Evolutionary conservation across 64 coral and sea anemone species (phyloP), one percentile per base, ranked within the genome.

Genomic region (Pachyseris speciosa): DNA sequence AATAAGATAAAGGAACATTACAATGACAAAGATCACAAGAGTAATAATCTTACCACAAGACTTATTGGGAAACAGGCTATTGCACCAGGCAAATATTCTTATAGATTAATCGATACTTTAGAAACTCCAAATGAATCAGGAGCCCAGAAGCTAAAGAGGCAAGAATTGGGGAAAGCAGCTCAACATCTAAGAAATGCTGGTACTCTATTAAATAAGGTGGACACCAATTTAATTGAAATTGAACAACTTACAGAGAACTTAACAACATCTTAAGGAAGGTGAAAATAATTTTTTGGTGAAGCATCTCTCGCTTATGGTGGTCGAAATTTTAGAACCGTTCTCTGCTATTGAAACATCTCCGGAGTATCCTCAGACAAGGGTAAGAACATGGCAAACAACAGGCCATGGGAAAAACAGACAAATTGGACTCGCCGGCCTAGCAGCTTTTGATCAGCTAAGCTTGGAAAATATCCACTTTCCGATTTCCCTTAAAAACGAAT

Each of bases 1-100:
- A 83, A 36, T 12, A 83, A 60, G 64, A 76, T 85, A 48, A 85
- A 28, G n/a, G 68, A 89, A 36, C 86, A 94, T 67, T 94, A 93
- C 27, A 25, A 84, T 71, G 69, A 86, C 74, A 78, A 93, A 69
- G 43, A 87, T 64, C 39, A 87, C 33, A 68, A 37, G 24, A 30
- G 17, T 28, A 94, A 81, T 50, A 88, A 88, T 68, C 26, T 94
- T 4, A 36, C 10, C 53, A 26, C 22, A 69, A 67, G 61, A 5
- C 31, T 91, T 36, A 91, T 91, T 53, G 77, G 74, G 7, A n/a
- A 72, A 60, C 74, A 83, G 53, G 75, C 87, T 15, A 90, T 90
- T 29, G 74, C 74, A 55, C 26, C 60, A 16, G 86, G 68, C 25
- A 88, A 47, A 64, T 22, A 67, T 81, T 67, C 20, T 36, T 31